phyloP scores from a whole-genome alignment of 2,888 invertebrate genomes.

The Spialia ferax region DNA sequence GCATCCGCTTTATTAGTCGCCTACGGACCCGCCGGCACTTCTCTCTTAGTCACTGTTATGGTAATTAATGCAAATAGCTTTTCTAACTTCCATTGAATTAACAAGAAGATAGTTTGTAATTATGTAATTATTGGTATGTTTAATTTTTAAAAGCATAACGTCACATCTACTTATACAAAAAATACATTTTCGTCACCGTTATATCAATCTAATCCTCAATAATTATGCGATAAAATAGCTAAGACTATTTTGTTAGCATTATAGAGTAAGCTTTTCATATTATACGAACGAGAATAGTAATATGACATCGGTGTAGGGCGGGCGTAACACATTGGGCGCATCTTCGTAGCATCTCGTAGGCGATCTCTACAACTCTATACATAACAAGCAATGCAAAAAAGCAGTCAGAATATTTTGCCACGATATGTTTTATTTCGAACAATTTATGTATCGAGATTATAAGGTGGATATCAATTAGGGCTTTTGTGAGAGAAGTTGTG shows the following conservation, averaged over 20 bases:
- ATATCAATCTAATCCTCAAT: not conserved
- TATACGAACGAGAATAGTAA: too few relatives aligned
- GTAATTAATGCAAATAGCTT: slow-evolving; percentile 36
- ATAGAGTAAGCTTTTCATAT: not conserved
- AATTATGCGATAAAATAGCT: not conserved
- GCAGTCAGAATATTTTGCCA: too few relatives aligned
- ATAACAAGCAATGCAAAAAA: not conserved
- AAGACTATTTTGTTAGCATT: not conserved
- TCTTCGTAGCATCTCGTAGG: slow-evolving; percentile 47
- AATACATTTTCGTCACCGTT: not conserved
- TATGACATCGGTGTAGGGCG: slow-evolving; percentile 41
- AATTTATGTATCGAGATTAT: too few relatives aligned
- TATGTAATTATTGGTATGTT: not conserved
- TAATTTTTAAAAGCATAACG: not conserved
- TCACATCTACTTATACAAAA: not conserved
- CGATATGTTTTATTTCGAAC: not conserved
- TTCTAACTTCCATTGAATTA: slow-evolving; percentile 10
- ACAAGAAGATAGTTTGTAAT: slow-evolving; percentile 1
- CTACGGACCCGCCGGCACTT: slow-evolving; percentile 52
- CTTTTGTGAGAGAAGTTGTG: slow-evolving; percentile 34
- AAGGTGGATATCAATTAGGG: slow-evolving; percentile 9
- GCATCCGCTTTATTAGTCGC: slow-evolving; percentile 58
- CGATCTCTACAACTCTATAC: slow-evolving; percentile 31
- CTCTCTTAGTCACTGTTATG: slow-evolving; percentile 48
- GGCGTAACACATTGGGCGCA: slow-evolving; percentile 41